Base-by-base conservation (phyloP, 2,113 vertebrate species). In the Drymodes brunneopygia region DNA sequence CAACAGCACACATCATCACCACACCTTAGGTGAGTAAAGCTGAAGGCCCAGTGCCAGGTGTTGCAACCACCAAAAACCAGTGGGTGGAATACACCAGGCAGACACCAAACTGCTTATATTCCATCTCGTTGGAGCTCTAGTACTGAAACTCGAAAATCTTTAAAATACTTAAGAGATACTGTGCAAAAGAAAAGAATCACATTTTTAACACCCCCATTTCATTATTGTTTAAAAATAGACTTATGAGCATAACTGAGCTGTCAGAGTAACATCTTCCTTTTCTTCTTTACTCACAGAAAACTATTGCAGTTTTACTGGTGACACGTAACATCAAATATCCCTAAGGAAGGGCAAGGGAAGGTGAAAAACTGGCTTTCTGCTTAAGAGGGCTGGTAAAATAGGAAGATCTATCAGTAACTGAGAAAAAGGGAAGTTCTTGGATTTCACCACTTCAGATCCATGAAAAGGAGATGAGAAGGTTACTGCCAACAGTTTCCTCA, bases 1-100 rank as follows among this genome's bases (percentile, higher is more conserved):
- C 80, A 84, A 81, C 85, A 38, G 9, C 33, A 83, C 16, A 31
- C 44, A 65, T 93, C 86, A 81, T 57, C 54, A 58, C 95, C 92
- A 93, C 92, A 88, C 94, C 96, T 91, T 74, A 17, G 9, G 36
- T 92, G 86, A 92, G 56, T 69, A 96, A 93, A 93, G 36, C 42
- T 67, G 51, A 77, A 86, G 57, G 61, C 60, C 12, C 69, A 53
- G 47, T 0, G 21, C 60, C 69, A 92, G 31, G 25, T 67, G 64
- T 92, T 81, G 88, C 83, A 96, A 84, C 16, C 29, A 88, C 23
- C 54, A 62, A 74, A 85, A 88, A 35, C 0, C 38, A 60, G n/a
- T 48, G 2, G 1, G 18, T 33, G 40, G 40, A 85, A 75, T 31
- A 81, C 28, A 81, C 3, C 15, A 85, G 50, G 15, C 23, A 71